These are phyloP conservation scores for Pseudanteris insignis DNA, from an alignment of 2,888 invertebrate genomes.

Conservation along the genomic window DNA sequence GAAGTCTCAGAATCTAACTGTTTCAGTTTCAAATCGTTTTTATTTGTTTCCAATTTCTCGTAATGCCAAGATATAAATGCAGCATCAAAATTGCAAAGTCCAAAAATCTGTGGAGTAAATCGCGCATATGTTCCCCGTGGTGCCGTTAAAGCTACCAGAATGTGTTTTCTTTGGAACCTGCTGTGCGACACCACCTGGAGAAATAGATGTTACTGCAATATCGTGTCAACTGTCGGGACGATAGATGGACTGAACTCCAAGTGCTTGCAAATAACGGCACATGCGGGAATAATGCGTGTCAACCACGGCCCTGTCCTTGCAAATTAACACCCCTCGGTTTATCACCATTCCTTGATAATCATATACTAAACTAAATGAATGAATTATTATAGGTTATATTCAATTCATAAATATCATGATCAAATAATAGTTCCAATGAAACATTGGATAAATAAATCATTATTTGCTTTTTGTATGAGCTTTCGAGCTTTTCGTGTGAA, in stretches of 20 bases:
- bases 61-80: too few species aligned
- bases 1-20: too few species aligned
- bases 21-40: too few species aligned
- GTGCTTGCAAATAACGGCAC: conserved; percentile 17
- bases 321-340: conserved; percentile 13
- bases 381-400: too few species aligned
- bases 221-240: conserved; percentile 34
- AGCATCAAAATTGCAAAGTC: not conserved
- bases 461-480: too few species aligned
- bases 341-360: too few species aligned
- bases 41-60: too few species aligned
- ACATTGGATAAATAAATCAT: too few species aligned
- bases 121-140: conserved; percentile 2
- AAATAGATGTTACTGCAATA: conserved; percentile 15
- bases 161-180: conserved; percentile 13
- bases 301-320: not conserved
- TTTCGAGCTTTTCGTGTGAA: too few species aligned
- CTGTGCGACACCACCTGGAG: conserved; percentile 13
- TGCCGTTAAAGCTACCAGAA: conserved; percentile 11
- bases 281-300: conserved; percentile 26
- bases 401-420: too few species aligned
- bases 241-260: conserved; percentile 19
- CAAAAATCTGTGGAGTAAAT: conserved; percentile 6
- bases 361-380: too few species aligned
- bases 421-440: too few species aligned